Evolutionary conservation across 2,888 invertebrate species (phyloP).

Genomic region (Atethmia centrago): DNA sequence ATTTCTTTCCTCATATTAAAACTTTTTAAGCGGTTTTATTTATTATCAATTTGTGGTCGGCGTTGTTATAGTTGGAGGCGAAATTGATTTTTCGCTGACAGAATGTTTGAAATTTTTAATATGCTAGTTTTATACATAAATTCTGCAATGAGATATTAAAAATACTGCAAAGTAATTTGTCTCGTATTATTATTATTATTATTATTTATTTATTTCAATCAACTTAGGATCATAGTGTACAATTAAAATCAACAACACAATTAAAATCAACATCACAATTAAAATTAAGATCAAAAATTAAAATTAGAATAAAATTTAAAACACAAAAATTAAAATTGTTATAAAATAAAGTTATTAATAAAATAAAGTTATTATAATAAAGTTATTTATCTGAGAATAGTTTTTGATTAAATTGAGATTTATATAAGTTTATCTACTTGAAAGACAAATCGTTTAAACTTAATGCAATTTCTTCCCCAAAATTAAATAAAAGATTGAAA

Average conservation of each 20-base stretch:
- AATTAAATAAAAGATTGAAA: not conserved
- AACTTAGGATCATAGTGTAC: too few species aligned
- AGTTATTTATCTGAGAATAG: not conserved
- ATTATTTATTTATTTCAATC: too few species aligned
- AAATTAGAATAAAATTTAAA: too few species aligned
- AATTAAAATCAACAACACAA: too few species aligned
- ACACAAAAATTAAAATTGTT: too few species aligned
- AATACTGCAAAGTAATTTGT: conserved; percentile 15
- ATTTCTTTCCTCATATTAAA: conserved; percentile 90
- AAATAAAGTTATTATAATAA: too few species aligned
- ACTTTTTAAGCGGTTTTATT: conserved; percentile 87
- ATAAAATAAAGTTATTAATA: too few species aligned
- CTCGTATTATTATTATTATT: not conserved
- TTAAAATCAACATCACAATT: too few species aligned
- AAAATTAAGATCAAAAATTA: too few species aligned
- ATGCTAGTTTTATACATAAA: not conserved
- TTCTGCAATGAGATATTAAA: conserved; percentile 13
- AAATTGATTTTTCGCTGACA: conserved; percentile 53
- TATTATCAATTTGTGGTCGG: conserved; percentile 74
- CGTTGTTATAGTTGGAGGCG: conserved; percentile 44
- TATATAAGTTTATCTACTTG: not conserved
- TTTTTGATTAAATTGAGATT: conserved; percentile 8
- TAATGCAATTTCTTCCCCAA: not conserved
- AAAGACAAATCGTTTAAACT: not conserved
- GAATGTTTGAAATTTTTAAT: conserved; percentile 13